A percentile compares a stretch with the other conserved stretches of the same genome.
phyloP scores from a whole-genome alignment of 2,113 vertebrate species.

The Alouatta palliata region DNA sequence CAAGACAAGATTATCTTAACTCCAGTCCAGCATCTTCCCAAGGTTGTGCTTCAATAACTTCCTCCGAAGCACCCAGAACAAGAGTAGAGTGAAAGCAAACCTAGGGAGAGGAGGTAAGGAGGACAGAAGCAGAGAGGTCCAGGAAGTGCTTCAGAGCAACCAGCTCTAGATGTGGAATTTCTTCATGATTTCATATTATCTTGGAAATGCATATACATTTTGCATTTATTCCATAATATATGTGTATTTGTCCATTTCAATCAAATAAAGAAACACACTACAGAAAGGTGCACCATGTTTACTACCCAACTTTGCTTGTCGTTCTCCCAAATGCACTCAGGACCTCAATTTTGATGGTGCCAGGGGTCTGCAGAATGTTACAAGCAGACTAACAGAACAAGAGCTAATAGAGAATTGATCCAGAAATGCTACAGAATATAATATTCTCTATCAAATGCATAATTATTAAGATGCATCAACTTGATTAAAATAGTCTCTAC shows the following conservation, averaged over 20 bases:
- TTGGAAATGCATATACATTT: background rate
- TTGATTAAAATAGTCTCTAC: background rate
- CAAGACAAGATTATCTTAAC: background rate
- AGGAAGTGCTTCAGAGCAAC: background rate
- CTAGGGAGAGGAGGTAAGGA: background rate
- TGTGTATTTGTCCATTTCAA: background rate
- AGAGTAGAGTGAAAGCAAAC: background rate
- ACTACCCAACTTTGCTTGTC: background rate
- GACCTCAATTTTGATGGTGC: background rate
- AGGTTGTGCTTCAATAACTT: background rate
- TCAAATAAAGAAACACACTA: background rate
- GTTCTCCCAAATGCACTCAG: background rate
- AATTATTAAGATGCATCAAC: constrained; percentile 4
- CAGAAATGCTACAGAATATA: background rate
- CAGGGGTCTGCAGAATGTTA: background rate
- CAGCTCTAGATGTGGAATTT: background rate
- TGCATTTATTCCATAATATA: background rate
- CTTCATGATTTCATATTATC: background rate
- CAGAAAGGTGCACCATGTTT: background rate
- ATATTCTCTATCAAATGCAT: background rate
- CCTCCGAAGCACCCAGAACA: background rate
- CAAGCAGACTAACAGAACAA: background rate
- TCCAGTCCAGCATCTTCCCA: background rate
- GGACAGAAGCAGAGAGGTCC: background rate
- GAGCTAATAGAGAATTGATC: background rate